These are phyloP conservation scores for Montipora sp. DNA, from an alignment of 64 coral and sea anemone genomes.

Conservation along the genomic window DNA sequence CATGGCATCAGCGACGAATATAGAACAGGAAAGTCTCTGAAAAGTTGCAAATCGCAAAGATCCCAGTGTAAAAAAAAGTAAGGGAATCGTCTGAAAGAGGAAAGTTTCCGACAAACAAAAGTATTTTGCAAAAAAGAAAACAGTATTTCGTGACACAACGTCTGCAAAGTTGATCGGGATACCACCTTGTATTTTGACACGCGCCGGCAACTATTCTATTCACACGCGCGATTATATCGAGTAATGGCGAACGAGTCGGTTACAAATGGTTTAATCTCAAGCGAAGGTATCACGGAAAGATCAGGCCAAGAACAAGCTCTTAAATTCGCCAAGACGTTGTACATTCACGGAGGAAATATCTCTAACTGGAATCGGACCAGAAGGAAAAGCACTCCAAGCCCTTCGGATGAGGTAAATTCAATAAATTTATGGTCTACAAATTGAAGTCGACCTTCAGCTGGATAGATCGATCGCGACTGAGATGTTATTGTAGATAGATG, in stretches of 20 bases:
- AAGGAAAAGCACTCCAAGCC: conserved; percentile 73
- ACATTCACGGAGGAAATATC: conserved; percentile 90
- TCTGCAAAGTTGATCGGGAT: conserved; percentile 35
- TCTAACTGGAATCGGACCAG: conserved; percentile 89
- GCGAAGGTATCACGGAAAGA: conserved; percentile 24
- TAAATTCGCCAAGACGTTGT: conserved; percentile 71
- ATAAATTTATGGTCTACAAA: too few relatives aligned
- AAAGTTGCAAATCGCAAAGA: background rate
- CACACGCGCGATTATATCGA: background rate
- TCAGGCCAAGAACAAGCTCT: conserved; percentile 54
- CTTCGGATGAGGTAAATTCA: conserved; percentile 69
- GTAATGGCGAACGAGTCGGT: conserved; percentile 39
- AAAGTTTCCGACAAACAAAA: too few relatives aligned
- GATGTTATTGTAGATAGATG: too few relatives aligned
- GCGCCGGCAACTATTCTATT: background rate
- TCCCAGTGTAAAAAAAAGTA: background rate
- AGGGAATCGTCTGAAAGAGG: background rate
- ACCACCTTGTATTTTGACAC: background rate
- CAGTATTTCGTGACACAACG: conserved; percentile 5
- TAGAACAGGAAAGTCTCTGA: background rate
- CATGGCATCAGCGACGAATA: conserved; percentile 9
- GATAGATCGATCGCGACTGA: too few relatives aligned
- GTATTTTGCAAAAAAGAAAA: background rate
- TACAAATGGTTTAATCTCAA: conserved; percentile 4
- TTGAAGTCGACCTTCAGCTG: too few relatives aligned